These are phyloP conservation scores for Scylla paramamosain DNA, from an alignment of 1,140 invertebrate genomes.

Conservation along the genomic window DNA sequence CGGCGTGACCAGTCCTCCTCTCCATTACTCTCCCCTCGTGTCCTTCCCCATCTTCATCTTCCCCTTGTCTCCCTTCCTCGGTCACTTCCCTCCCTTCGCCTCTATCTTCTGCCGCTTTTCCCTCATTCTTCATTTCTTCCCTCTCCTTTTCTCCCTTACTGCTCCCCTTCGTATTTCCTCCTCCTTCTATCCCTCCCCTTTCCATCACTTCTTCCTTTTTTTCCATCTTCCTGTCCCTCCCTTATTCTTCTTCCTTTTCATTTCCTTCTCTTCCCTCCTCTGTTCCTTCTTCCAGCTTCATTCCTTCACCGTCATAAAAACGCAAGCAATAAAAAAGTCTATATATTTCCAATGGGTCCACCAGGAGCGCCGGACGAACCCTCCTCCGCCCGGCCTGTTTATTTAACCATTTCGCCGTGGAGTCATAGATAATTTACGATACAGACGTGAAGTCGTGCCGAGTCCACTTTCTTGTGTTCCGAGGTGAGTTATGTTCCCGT, in stretches of 20 bases:
- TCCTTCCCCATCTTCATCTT: not conserved
- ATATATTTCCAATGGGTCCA: not conserved
- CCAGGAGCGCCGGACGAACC: not conserved
- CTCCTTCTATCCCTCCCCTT: too few relatives aligned
- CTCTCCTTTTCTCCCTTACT: not conserved
- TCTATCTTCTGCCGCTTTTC: not conserved
- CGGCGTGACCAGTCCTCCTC: not conserved
- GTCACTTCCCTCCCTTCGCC: not conserved
- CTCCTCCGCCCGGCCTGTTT: not conserved
- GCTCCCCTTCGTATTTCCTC: not conserved
- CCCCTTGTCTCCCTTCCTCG: not conserved
- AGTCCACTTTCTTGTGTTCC: not conserved
- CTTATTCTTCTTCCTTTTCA: not conserved
- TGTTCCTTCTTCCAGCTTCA: not conserved
- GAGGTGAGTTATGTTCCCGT: not conserved
- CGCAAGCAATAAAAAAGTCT: slow-evolving; percentile 23
- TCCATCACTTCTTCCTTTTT: too few relatives aligned
- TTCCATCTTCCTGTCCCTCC: slow-evolving; percentile 27
- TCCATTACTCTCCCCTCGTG: slow-evolving; percentile 6
- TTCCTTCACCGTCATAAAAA: not conserved
- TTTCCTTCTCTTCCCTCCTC: not conserved
- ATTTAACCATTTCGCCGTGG: slow-evolving; percentile 2
- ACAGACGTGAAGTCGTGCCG: not conserved
- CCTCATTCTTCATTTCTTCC: not conserved
- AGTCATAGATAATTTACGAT: slow-evolving; percentile 2